Conservation (phyloP, 2,113 vertebrate species). For the Tretioscincus oriximinensis region DNA sequence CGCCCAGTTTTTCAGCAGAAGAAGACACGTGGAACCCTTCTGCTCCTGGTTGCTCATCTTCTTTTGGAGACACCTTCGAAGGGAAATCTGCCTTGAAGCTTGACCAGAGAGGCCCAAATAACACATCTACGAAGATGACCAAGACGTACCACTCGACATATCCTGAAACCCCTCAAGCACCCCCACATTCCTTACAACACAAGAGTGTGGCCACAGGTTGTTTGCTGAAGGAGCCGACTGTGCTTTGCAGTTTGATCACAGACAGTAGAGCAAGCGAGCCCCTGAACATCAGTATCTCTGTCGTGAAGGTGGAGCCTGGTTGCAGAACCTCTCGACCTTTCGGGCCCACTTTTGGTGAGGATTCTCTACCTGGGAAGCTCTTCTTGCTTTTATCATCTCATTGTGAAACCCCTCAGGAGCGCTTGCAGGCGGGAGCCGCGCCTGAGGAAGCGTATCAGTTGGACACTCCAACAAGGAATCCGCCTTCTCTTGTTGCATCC, state of each 20-base stretch:
- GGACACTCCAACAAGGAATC: constrained; percentile 25
- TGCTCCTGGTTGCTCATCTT: constrained; percentile 24
- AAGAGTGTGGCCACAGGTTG: neutral
- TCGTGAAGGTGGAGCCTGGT: constrained; percentile 55
- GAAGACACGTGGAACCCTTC: constrained; percentile 46
- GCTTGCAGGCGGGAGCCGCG: constrained; percentile 10
- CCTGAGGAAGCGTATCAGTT: constrained; percentile 41
- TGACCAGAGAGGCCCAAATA: constrained; percentile 37
- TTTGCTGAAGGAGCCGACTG: constrained; percentile 36
- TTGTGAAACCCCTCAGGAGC: constrained; percentile 25
- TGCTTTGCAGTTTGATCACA: constrained; percentile 44
- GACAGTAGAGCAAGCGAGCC: constrained; percentile 60
- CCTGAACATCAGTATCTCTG: constrained; percentile 66
- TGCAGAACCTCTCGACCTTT: constrained; percentile 59
- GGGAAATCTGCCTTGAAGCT: constrained; percentile 45
- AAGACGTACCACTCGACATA: constrained; percentile 45
- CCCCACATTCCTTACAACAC: constrained; percentile 28
- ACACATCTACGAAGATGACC: constrained; percentile 17
- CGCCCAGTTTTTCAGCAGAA: neutral
- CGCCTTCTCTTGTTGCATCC: constrained; percentile 16
- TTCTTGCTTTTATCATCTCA: constrained; percentile 75
- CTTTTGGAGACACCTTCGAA: constrained; percentile 29
- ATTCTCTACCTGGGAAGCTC: constrained; percentile 84
- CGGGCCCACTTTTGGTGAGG: constrained; percentile 50
- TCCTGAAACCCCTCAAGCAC: constrained; percentile 37